Evolutionary conservation across 2,888 invertebrate species (phyloP).

Genomic region (Sphecodes monilicornis): DNA sequence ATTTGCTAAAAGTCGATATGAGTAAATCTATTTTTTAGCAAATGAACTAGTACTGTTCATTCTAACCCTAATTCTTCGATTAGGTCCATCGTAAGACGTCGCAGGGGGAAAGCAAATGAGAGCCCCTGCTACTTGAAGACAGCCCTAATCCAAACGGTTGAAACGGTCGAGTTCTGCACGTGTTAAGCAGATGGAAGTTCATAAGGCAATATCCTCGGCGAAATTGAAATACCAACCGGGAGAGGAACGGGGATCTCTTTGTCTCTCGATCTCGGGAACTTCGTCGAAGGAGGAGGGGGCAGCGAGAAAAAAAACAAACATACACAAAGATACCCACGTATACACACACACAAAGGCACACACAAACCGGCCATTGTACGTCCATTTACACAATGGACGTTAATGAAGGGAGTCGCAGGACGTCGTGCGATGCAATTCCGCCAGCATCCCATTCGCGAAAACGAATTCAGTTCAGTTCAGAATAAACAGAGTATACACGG

Average conservation of each 20-base stretch:
- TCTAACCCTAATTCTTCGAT: too few species aligned
- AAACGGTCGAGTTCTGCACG: constrained; percentile 53
- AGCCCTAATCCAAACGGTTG: constrained; percentile 52
- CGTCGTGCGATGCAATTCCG: constrained; percentile 32
- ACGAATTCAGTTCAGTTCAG: constrained; percentile 20
- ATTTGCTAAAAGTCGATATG: too few species aligned
- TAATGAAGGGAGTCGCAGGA: constrained; percentile 39
- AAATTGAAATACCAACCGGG: constrained; percentile 64
- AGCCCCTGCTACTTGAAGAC: constrained; percentile 56
- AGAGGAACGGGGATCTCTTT: constrained; percentile 59
- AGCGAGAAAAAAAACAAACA: not conserved
- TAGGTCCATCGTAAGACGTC: not conserved
- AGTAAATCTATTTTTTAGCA: too few species aligned
- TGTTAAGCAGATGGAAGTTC: constrained; percentile 67
- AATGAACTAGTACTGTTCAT: too few species aligned
- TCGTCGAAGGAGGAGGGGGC: constrained; percentile 4
- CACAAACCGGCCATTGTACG: constrained; percentile 48
- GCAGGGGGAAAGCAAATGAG: constrained; percentile 30
- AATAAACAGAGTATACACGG: constrained; percentile 21
- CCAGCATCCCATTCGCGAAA: constrained; percentile 24
- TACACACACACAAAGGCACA: not conserved
- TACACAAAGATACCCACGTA: too few species aligned
- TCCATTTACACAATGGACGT: constrained; percentile 48
- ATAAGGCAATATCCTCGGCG: constrained; percentile 61
- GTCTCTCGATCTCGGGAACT: constrained; percentile 31